A percentile compares a stretch with the other conserved stretches of the same genome.
phyloP scores from a whole-genome alignment of 2,797 vertebrate species.

The Scolopax bukidnonensis region DNA sequence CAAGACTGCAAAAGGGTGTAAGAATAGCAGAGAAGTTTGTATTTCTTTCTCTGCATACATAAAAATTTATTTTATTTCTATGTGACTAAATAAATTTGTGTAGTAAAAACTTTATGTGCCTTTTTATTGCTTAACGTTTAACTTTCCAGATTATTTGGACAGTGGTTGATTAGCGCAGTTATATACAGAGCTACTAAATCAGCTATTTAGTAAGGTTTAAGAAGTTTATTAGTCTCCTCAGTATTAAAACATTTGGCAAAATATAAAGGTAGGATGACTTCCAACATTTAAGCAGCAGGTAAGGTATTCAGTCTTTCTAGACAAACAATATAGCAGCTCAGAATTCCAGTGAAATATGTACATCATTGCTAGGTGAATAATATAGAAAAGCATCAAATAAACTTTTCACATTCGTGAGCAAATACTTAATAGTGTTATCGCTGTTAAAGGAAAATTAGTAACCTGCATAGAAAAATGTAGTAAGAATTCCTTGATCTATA shows the following conservation, averaged over 20 bases:
- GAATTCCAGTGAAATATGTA: background rate
- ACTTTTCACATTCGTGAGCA: background rate
- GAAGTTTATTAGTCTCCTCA: background rate
- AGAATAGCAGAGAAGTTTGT: background rate
- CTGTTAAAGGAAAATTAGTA: background rate
- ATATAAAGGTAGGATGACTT: background rate
- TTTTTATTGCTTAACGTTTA: conserved; percentile 51
- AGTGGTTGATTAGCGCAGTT: conserved; percentile 5
- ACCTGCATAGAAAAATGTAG: background rate
- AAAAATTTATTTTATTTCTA: conserved; percentile 26
- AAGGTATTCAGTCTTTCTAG: background rate
- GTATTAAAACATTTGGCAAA: conserved; percentile 11
- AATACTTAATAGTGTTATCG: background rate
- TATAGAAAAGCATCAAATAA: background rate
- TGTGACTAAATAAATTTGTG: background rate
- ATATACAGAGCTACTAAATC: background rate
- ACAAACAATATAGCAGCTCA: background rate
- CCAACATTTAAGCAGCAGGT: background rate
- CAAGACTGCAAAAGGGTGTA: background rate
- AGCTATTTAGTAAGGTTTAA: background rate
- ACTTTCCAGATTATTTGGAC: conserved; percentile 13
- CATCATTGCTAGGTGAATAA: background rate
- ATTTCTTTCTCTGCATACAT: background rate
- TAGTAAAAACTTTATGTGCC: background rate
- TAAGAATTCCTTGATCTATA: background rate